Evolutionary conservation across 2,888 invertebrate species (phyloP).

Genomic region (Luffia ferchaultella): DNA sequence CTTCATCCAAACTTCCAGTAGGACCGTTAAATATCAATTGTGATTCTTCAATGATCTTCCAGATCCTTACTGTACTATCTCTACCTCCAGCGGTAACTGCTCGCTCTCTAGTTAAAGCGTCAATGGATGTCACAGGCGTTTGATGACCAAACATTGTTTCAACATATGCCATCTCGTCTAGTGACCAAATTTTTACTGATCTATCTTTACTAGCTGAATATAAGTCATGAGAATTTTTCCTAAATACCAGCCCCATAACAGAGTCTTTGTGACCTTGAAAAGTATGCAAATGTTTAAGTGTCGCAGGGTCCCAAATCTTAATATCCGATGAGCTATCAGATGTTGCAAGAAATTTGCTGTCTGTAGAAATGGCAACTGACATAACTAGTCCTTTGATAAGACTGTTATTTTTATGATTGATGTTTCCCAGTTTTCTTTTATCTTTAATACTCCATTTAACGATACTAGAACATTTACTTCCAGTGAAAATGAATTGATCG

Average conservation of each 20-base stretch:
- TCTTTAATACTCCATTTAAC: slow-evolving; percentile 83
- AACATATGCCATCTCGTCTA: slow-evolving; percentile 95
- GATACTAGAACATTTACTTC: slow-evolving; percentile 87
- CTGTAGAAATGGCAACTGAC: slow-evolving; percentile 77
- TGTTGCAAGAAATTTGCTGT: slow-evolving; percentile 81
- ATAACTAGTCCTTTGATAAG: slow-evolving; percentile 61
- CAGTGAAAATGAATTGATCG: slow-evolving; percentile 77
- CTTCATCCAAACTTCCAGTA: slow-evolving; percentile 81
- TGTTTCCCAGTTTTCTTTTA: slow-evolving; percentile 66
- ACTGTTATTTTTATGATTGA: slow-evolving; percentile 56
- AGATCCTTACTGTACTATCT: slow-evolving; percentile 87
- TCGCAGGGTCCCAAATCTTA: slow-evolving; percentile 84
- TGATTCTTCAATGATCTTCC: slow-evolving; percentile 98
- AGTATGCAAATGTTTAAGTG: slow-evolving; percentile 78
- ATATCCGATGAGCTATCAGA: slow-evolving; percentile 68
- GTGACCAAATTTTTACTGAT: slow-evolving; percentile 92
- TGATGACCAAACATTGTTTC: slow-evolving; percentile 97
- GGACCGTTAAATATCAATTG: slow-evolving; percentile 94
- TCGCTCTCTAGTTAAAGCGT: slow-evolving; percentile 85
- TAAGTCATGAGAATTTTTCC: slow-evolving; percentile 84
- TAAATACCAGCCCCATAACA: slow-evolving; percentile 83
- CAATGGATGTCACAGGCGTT: slow-evolving; percentile 84
- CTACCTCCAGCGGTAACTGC: slow-evolving; percentile 90
- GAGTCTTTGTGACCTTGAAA: slow-evolving; percentile 81
- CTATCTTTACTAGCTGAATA: slow-evolving; percentile 82